Evolutionary conservation across 2,888 invertebrate genomes (phyloP).

Genomic region (Gibbula magus): DNA sequence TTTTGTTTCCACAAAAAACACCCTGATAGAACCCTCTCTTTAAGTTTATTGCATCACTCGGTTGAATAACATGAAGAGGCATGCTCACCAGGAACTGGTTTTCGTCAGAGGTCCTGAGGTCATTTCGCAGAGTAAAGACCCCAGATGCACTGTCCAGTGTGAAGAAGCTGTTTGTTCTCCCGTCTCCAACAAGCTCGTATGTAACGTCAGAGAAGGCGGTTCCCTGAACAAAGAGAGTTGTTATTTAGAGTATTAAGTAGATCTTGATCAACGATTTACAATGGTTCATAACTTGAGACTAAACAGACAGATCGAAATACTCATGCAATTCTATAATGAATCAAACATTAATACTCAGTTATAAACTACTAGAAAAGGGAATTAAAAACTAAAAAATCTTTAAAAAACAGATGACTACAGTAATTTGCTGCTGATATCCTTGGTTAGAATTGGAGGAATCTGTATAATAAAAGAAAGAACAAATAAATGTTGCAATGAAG

Average conservation of each 20-base stretch:
- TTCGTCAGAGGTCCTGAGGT: neutral
- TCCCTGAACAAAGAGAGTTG: slow-evolving; percentile 16
- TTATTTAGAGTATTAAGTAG: neutral
- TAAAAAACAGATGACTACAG: no score
- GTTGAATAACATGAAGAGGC: neutral
- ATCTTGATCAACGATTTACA: neutral
- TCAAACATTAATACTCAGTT: no score
- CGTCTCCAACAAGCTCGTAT: slow-evolving; percentile 54
- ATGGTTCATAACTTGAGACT: neutral
- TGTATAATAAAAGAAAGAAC: neutral
- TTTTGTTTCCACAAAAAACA: no score
- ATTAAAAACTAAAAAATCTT: no score
- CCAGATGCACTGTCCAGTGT: slow-evolving; percentile 54
- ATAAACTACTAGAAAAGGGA: no score
- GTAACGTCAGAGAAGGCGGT: slow-evolving; percentile 30
- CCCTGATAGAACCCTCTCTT: no score
- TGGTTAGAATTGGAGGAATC: neutral
- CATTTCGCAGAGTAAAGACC: slow-evolving; percentile 37
- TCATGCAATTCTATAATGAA: neutral
- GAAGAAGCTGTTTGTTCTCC: slow-evolving; percentile 49
- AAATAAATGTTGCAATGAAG: no score
- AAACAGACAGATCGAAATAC: neutral
- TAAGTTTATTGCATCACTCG: slow-evolving; percentile 27
- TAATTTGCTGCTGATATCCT: no score
- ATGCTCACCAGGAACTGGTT: neutral